Evolutionary conservation across 2,888 invertebrate species (phyloP).

Genomic region (Polyommatus iphigenia): DNA sequence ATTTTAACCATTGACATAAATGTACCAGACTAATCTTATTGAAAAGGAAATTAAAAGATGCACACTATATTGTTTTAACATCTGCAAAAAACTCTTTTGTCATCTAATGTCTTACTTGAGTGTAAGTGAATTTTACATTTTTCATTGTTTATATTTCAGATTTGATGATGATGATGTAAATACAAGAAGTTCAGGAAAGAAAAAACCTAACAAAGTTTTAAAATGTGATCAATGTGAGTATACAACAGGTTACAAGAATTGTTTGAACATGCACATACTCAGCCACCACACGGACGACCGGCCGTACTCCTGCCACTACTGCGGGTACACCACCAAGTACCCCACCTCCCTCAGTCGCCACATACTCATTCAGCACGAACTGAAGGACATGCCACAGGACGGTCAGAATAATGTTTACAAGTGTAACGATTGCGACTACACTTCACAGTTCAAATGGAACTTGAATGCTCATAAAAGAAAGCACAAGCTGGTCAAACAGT

Average conservation of each 20-base stretch:
- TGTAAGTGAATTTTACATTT: not conserved
- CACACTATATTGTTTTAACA: no score
- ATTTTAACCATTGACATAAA: no score
- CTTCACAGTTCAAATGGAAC: slow-evolving; percentile 47
- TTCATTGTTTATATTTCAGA: not conserved
- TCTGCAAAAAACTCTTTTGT: no score
- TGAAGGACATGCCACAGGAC: slow-evolving; percentile 39
- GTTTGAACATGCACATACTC: slow-evolving; percentile 51
- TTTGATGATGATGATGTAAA: slow-evolving; percentile 21
- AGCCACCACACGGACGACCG: slow-evolving; percentile 53
- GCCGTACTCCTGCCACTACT: slow-evolving; percentile 49
- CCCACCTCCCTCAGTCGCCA: slow-evolving; percentile 53
- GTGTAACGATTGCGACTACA: slow-evolving; percentile 49
- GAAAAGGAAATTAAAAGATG: no score
- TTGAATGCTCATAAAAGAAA: slow-evolving; percentile 52
- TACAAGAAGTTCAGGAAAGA: slow-evolving; percentile 25
- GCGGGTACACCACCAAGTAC: slow-evolving; percentile 57
- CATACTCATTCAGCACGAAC: slow-evolving; percentile 50
- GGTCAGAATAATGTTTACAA: slow-evolving; percentile 40
- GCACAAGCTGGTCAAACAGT: slow-evolving; percentile 48
- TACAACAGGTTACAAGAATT: slow-evolving; percentile 53
- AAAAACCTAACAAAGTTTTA: slow-evolving; percentile 39
- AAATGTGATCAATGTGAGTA: slow-evolving; percentile 55
- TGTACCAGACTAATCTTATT: no score
- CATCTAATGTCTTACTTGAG: no score